phyloP scores from a whole-genome alignment of 2,797 vertebrate genomes.

The Eurystomus glaucurus region DNA sequence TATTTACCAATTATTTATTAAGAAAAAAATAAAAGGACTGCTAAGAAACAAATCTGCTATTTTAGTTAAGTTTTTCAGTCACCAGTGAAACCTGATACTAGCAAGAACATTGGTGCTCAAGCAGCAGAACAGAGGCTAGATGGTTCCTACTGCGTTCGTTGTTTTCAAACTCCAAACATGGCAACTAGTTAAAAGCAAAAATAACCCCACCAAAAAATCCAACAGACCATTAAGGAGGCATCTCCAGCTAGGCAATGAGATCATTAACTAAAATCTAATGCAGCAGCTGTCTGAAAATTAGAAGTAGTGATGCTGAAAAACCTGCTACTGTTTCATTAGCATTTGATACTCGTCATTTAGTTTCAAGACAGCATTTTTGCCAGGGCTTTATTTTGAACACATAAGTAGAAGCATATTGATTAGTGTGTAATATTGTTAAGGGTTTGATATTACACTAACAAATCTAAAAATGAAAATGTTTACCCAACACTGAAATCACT shows the following conservation, averaged over 20 bases:
- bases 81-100: background rate
- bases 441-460: background rate
- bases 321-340: slow-evolving; percentile 43
- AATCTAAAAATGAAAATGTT: background rate
- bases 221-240: slow-evolving; percentile 47
- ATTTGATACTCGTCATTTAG: slow-evolving; percentile 30
- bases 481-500: background rate
- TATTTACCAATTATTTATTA: background rate
- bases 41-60: background rate
- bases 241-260: slow-evolving; percentile 65
- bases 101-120: background rate
- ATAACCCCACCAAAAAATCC: too few relatives aligned
- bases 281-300: slow-evolving; percentile 74
- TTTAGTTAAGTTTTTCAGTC: background rate
- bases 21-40: background rate
- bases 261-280: slow-evolving; percentile 71
- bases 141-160: too few relatives aligned
- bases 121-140: background rate
- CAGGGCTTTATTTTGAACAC: background rate
- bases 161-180: too few relatives aligned
- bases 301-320: slow-evolving; percentile 60
- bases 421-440: background rate
- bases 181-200: too few relatives aligned
- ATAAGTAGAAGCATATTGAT: background rate
- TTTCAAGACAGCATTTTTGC: background rate